Conservation (phyloP, 2,113 vertebrate species). For the Ictalurus punctatus region DNA sequence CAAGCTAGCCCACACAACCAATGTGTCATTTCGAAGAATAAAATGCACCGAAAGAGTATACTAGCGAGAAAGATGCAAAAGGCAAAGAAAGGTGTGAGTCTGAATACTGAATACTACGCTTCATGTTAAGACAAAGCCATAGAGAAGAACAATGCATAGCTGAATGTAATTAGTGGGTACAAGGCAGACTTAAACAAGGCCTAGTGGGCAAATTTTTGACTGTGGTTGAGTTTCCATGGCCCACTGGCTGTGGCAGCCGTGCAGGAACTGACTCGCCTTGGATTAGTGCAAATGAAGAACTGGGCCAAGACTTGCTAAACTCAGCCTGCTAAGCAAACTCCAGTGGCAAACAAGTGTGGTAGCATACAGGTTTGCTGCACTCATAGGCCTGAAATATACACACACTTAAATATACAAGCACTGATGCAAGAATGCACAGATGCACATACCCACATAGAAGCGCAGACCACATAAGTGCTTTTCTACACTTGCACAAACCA, state of each 20-base stretch:
- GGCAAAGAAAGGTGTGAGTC: background rate
- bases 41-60: background rate
- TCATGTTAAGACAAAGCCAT: slow-evolving; percentile 39
- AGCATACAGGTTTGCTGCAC: background rate
- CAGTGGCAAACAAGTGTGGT: background rate
- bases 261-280: slow-evolving; percentile 46
- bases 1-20: background rate
- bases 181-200: slow-evolving; percentile 33
- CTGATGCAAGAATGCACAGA: background rate
- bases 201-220: slow-evolving; percentile 40
- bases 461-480: slow-evolving; percentile 11
- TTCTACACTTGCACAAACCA: background rate
- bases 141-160: slow-evolving; percentile 39
- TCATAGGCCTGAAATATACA: slow-evolving; percentile 36
- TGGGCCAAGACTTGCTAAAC: slow-evolving; percentile 34
- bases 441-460: background rate
- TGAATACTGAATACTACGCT: background rate
- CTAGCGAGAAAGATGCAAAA: background rate
- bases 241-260: slow-evolving; percentile 29
- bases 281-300: slow-evolving; percentile 16
- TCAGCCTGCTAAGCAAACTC: slow-evolving; percentile 20
- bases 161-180: slow-evolving; percentile 43
- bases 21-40: background rate
- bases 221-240: slow-evolving; percentile 33
- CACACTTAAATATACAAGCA: slow-evolving; percentile 19